phyloP scores from a whole-genome alignment of 2,113 vertebrate species.

The Felis catus region F.catus_Fca126_mat1.0 CM031419.1:118107501-118108000 shows the following conservation, averaged over 20 bases:
- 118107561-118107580: neutral
- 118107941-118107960: neutral
- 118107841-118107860: neutral
- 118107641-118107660: constrained; percentile 41
- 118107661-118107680: constrained; percentile 16
- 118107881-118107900: constrained; percentile 32
- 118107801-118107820: neutral
- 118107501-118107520: neutral
- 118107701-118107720: neutral
- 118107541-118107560: neutral
- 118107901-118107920: neutral
- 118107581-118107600: neutral
- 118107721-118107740: neutral
- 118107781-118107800: neutral
- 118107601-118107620: neutral
- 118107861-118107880: neutral
- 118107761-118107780: neutral
- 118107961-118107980: neutral
- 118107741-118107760: neutral
- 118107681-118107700: neutral
- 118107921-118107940: neutral
- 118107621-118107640: neutral
- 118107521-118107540: neutral
- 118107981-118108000: neutral
- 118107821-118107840: neutral